These are phyloP conservation scores for cattle (Bos taurus) DNA, from an alignment of 2,113 vertebrate species.

Conservation along the genomic window ARS-UCD2.0 NC_037329.1:52740501-52741000, in stretches of 20 bases:
- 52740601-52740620: background rate
- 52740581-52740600: background rate
- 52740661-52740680: constrained; percentile 3
- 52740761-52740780: background rate
- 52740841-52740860: background rate
- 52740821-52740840: background rate
- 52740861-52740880: background rate
- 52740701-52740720: background rate
- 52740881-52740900: background rate
- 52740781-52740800: background rate
- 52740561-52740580: background rate
- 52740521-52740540: background rate
- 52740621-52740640: background rate
- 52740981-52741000: constrained; percentile 17
- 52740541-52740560: background rate
- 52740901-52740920: background rate
- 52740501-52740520: background rate
- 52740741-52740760: background rate
- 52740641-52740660: background rate
- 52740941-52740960: background rate
- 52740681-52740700: background rate
- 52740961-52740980: background rate
- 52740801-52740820: background rate
- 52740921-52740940: background rate
- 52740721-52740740: background rate